phyloP scores from a whole-genome alignment of 2,113 vertebrate species.

The Abramis brama region DNA sequence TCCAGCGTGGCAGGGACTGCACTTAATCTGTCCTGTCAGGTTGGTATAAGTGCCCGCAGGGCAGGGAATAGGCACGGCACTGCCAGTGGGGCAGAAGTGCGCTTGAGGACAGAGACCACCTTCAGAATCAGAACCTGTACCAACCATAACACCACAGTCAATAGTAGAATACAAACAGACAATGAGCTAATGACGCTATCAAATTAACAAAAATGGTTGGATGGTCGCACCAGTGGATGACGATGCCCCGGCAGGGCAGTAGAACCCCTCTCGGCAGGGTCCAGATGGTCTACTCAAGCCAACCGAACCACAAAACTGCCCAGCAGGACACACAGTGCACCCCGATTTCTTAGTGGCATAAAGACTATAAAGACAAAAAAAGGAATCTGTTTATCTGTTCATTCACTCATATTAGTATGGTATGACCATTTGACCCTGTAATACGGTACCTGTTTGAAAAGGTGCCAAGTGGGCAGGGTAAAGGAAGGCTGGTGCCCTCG shows the following conservation, averaged over 20 bases:
- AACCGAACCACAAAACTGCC: conserved; percentile 78
- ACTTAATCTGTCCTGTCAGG: conserved; percentile 80
- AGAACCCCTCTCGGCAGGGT: conserved; percentile 83
- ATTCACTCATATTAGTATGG: neutral
- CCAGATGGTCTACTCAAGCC: conserved; percentile 84
- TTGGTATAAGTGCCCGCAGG: conserved; percentile 86
- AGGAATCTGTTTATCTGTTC: neutral
- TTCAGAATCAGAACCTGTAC: conserved; percentile 65
- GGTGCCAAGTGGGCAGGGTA: conserved; percentile 84
- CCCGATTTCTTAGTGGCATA: conserved; percentile 72
- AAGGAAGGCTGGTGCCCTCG: conserved; percentile 78
- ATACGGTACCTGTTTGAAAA: conserved; percentile 86
- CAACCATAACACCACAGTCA: conserved; percentile 7
- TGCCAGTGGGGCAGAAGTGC: conserved; percentile 85
- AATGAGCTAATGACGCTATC: neutral
- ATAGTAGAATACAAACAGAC: neutral
- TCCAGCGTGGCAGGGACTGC: conserved; percentile 84
- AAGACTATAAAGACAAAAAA: conserved; percentile 69
- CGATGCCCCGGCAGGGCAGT: conserved; percentile 80
- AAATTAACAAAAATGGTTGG: neutral
- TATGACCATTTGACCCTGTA: neutral
- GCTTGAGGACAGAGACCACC: conserved; percentile 83
- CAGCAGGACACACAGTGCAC: conserved; percentile 81
- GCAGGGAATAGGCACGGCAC: conserved; percentile 78
- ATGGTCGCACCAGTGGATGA: conserved; percentile 68